Evolutionary conservation across 2,888 invertebrate species (phyloP).

Genomic region (Himalopsyche japonica): DNA sequence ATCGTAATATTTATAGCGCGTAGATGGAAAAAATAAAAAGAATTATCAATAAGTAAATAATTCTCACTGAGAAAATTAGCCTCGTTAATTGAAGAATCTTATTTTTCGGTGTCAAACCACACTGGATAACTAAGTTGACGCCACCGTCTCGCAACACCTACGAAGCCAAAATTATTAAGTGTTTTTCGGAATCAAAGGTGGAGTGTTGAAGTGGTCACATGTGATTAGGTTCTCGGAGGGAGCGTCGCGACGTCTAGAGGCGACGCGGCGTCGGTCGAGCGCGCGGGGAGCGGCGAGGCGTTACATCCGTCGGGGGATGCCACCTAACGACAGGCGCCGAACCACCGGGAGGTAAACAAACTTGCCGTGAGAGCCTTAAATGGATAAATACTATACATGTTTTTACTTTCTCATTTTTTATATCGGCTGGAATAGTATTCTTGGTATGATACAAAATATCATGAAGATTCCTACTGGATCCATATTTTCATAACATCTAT

Average conservation of each 20-base stretch:
- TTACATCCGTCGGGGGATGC: slow-evolving; percentile 57
- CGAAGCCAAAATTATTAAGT: background rate
- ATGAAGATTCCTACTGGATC: too few species aligned
- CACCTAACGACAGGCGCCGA: slow-evolving; percentile 61
- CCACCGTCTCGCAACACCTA: background rate
- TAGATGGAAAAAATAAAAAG: too few species aligned
- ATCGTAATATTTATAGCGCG: too few species aligned
- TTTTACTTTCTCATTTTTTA: background rate
- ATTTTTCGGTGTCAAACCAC: background rate
- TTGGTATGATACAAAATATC: too few species aligned
- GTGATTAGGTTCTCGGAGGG: slow-evolving; percentile 37
- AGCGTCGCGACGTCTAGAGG: slow-evolving; percentile 35
- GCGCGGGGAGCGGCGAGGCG: slow-evolving; percentile 50
- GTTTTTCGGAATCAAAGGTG: background rate
- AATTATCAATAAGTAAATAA: too few species aligned
- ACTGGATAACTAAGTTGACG: background rate
- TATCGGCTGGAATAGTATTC: background rate
- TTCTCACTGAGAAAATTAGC: too few species aligned
- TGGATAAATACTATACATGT: background rate
- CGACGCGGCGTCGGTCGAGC: slow-evolving; percentile 54
- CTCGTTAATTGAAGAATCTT: background rate
- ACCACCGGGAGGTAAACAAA: slow-evolving; percentile 65
- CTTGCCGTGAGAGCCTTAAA: background rate
- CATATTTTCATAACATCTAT: too few species aligned
- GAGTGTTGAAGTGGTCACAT: background rate